Evolutionary conservation across 2,888 invertebrate genomes (phyloP).

Genomic region (Ochlodes sylvanus): DNA sequence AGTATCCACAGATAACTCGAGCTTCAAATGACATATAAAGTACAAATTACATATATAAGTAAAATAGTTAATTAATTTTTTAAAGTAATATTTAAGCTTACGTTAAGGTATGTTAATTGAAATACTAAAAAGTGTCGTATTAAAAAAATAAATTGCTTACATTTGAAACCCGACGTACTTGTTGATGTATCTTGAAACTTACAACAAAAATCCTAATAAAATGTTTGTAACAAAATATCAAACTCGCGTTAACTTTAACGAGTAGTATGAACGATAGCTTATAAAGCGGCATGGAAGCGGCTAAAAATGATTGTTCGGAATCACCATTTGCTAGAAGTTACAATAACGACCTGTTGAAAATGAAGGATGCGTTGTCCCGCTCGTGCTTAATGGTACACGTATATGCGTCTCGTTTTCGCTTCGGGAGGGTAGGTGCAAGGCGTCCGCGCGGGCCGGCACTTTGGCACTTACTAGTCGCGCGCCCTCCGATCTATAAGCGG

Average conservation of each 20-base stretch:
- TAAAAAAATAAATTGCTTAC: slow-evolving; percentile 13
- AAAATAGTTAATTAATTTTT: neutral
- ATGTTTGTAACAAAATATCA: slow-evolving; percentile 9
- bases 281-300: slow-evolving; percentile 25
- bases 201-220: slow-evolving; percentile 14
- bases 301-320: slow-evolving; percentile 52
- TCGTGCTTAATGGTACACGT: slow-evolving; percentile 58
- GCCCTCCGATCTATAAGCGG: slow-evolving; percentile 77
- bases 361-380: slow-evolving; percentile 63
- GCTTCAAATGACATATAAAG: slow-evolving; percentile 3
- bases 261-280: slow-evolving; percentile 23
- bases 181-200: slow-evolving; percentile 5
- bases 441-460: slow-evolving; percentile 76
- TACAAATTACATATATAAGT: no score
- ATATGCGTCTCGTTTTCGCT: slow-evolving; percentile 64
- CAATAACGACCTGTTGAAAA: slow-evolving; percentile 84
- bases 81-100: neutral
- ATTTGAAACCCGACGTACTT: slow-evolving; percentile 18
- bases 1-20: slow-evolving; percentile 12
- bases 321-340: slow-evolving; percentile 78
- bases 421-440: slow-evolving; percentile 54
- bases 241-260: slow-evolving; percentile 31
- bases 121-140: neutral
- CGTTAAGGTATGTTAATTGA: neutral
- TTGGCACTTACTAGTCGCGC: slow-evolving; percentile 71